These are phyloP conservation scores for Parnassius smintheus DNA, from an alignment of 2,888 invertebrate genomes.

Conservation along the genomic window DNA sequence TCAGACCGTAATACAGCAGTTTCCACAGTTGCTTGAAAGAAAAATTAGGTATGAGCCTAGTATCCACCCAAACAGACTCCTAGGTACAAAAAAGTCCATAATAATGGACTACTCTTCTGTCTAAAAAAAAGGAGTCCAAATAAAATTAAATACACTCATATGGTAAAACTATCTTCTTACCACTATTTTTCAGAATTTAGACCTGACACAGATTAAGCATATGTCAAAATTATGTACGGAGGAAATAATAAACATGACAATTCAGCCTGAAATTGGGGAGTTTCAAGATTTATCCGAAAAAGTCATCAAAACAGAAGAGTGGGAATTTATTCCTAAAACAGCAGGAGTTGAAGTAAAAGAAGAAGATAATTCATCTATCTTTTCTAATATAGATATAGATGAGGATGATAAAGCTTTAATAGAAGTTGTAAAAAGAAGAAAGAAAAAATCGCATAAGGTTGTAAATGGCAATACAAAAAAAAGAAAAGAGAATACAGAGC, in stretches of 20 bases:
- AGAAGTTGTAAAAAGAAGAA: conserved; percentile 34
- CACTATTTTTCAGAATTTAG: conserved; percentile 14
- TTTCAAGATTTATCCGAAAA: conserved; percentile 3
- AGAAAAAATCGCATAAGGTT: conserved; percentile 27
- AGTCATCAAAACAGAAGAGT: conserved; percentile 22
- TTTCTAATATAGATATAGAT: conserved; percentile 34
- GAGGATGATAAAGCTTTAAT: conserved; percentile 39
- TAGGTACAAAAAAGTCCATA: too few species aligned
- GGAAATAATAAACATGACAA: conserved; percentile 16
- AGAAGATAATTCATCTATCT: conserved; percentile 22
- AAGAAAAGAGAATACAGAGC: conserved; percentile 28
- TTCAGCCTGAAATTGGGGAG: not conserved
- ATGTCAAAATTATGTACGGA: conserved; percentile 3
- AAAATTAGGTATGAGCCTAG: too few species aligned
- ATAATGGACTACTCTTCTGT: too few species aligned
- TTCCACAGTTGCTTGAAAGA: too few species aligned
- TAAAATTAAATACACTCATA: too few species aligned
- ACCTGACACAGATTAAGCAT: conserved; percentile 5
- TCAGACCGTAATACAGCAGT: too few species aligned
- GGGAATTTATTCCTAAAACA: conserved; percentile 11
- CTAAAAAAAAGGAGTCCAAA: too few species aligned
- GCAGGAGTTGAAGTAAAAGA: conserved; percentile 30
- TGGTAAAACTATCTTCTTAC: too few species aligned
- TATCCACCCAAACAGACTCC: too few species aligned
- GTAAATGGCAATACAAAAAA: conserved; percentile 32